Conservation (phyloP, 1,140 invertebrate species). For the Helicoverpa zea region DNA sequence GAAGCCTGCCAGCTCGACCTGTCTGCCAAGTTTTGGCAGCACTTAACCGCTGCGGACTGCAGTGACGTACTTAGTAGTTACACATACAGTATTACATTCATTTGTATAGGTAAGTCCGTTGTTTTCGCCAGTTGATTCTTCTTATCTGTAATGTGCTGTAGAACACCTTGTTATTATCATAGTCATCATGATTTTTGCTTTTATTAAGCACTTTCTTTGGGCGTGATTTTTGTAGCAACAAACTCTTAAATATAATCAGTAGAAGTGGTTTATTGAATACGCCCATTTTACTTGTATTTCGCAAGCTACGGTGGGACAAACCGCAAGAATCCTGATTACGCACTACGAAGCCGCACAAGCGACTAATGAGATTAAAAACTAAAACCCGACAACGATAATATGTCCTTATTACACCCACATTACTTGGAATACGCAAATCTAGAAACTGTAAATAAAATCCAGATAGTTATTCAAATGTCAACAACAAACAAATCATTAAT, state of each 20-base stretch:
- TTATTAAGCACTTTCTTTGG: too few species aligned
- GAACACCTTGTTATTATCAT: too few species aligned
- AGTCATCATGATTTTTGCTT: too few species aligned
- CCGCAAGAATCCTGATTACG: conserved; percentile 3
- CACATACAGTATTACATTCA: neutral
- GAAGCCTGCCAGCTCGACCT: neutral
- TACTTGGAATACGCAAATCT: neutral
- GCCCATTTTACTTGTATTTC: neutral
- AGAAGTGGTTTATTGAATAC: too few species aligned
- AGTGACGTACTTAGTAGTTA: neutral
- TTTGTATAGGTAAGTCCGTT: neutral
- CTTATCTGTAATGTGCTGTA: neutral
- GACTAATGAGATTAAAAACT: conserved; percentile 22
- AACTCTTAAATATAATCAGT: too few species aligned
- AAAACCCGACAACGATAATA: conserved; percentile 14
- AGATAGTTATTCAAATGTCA: neutral
- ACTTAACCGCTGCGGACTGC: neutral
- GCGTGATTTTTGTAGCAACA: too few species aligned
- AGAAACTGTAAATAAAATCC: neutral
- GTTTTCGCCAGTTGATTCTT: neutral
- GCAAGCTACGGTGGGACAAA: neutral
- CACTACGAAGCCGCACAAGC: conserved; percentile 10
- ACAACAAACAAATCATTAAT: too few species aligned
- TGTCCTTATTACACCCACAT: neutral
- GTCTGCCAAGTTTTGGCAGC: conserved; percentile 19